Percentiles rank a stretch among this genome's conserved stretches.
Conservation (phyloP, 2,797 vertebrate species). For the Myotis daubentonii region DNA sequence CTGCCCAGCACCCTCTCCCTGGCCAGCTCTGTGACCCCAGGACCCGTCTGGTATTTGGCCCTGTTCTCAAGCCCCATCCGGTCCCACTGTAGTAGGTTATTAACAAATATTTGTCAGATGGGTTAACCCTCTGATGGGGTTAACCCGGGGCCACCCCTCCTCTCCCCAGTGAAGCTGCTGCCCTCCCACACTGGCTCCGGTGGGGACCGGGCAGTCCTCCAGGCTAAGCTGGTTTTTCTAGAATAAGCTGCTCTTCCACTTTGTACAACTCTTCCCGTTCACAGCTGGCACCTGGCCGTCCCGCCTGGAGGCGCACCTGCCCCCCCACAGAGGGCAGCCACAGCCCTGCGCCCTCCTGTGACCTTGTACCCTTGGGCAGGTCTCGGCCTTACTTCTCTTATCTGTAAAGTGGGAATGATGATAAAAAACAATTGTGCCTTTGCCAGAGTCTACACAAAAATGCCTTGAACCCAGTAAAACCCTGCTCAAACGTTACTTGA, state of each 20-base stretch:
- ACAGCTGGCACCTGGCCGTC: not conserved
- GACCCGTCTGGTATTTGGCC: not conserved
- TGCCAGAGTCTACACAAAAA: not conserved
- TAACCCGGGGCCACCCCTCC: not conserved
- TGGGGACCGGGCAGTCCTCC: not conserved
- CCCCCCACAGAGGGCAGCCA: not conserved
- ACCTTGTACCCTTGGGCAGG: not conserved
- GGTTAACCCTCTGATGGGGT: not conserved
- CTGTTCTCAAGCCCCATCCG: not conserved
- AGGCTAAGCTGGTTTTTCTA: slow-evolving; percentile 31
- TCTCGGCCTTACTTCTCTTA: not conserved
- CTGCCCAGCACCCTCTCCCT: not conserved
- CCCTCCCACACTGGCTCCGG: fast-evolving
- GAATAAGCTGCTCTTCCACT: slow-evolving; percentile 16
- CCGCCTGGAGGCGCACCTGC: not conserved
- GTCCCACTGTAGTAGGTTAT: not conserved
- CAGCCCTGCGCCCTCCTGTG: not conserved
- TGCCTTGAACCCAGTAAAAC: not conserved
- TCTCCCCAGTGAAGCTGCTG: not conserved
- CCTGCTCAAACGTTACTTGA: not conserved
- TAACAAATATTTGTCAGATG: not conserved
- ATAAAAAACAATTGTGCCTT: not conserved
- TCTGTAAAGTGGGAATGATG: not conserved
- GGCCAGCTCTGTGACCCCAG: not conserved
- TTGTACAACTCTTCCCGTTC: not conserved